Base-by-base conservation (phyloP, 1,140 invertebrate species). In the Drosophila nikananu region DNA sequence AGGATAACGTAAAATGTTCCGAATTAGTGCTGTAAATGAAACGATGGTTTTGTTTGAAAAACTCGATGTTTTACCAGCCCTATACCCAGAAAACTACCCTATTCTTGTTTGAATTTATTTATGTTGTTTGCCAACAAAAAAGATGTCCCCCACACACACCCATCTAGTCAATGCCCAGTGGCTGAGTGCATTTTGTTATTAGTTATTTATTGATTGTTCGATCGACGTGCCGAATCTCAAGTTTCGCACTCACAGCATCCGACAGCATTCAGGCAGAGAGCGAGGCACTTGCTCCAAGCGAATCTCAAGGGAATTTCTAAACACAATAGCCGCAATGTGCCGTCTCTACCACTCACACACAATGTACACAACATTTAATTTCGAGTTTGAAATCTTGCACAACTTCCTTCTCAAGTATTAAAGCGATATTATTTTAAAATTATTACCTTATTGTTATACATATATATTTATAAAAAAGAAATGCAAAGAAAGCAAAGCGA, bases 351-450 rank as follows among this genome's bases (percentile, higher is more conserved):
- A 80, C 37, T 60, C 58, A 61, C 46, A 61, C n/a, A 57, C 52
- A 46, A 30, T 23, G 44, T 48, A 58, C 68, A 63, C 32, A 62
- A 55, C 15, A 77, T 77, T 62, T 83, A 65, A 55, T 68, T 77
- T 67, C 42, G 35, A 78, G 62, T 86, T 84, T 70, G 48, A 81
- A 77, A 75, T 86, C 55, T 83, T 86, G 82, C 87, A 90, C 86
- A 90, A 80, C 84, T 90, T 90, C 86, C 86, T 90, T 91, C 86
- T 90, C 86, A 90, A 90, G 86, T 90, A 91, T 90, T 90, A 90
- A 90, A 90, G 81, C 86, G 86, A 90, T 90, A 90, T 90, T 90
- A 90, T 90, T 90, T 91, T 81, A 78, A 86, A 86, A 68, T 86
- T 73, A 68, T 86, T 79, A 89, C 79, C 52, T 77, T 87, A 87